These are phyloP conservation scores for Mastomys coucha DNA, from an alignment of 2,113 vertebrate genomes.

Conservation along the genomic window DNA sequence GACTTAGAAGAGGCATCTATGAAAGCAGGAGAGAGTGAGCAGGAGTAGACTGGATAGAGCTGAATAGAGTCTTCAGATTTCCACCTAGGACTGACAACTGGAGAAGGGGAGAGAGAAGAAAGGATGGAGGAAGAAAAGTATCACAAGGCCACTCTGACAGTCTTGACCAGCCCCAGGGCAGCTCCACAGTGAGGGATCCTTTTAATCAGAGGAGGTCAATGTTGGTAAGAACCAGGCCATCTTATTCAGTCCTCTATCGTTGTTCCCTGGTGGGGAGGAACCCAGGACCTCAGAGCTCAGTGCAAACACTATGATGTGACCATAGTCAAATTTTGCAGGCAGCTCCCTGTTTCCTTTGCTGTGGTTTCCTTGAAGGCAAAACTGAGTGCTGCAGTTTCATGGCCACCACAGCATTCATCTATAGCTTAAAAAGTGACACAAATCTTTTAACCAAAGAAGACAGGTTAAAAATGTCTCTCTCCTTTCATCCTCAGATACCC, in stretches of 20 bases:
- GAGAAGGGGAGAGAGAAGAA: neutral
- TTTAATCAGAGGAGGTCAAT: neutral
- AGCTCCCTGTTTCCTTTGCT: neutral
- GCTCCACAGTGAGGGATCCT: neutral
- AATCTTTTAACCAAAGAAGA: neutral
- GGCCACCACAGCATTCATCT: neutral
- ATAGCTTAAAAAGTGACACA: neutral
- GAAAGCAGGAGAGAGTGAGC: neutral
- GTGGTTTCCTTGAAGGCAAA: neutral
- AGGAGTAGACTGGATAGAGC: neutral
- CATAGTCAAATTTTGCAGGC: neutral
- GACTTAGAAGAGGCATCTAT: neutral
- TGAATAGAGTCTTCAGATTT: neutral
- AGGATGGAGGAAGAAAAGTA: neutral
- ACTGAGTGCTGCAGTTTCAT: neutral
- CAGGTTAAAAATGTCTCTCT: neutral
- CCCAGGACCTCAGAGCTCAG: neutral
- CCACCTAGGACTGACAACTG: neutral
- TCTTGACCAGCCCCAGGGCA: neutral
- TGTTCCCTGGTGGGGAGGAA: neutral
- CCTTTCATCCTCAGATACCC: neutral
- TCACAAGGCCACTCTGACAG: neutral
- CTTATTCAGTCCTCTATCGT: too few species aligned
- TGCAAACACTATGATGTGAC: neutral
- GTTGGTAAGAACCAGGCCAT: neutral